Percentiles rank a stretch among this genome's conserved stretches.
phyloP scores from a whole-genome alignment of 2,888 invertebrate genomes.

The Cecidostiba fungosa region DNA sequence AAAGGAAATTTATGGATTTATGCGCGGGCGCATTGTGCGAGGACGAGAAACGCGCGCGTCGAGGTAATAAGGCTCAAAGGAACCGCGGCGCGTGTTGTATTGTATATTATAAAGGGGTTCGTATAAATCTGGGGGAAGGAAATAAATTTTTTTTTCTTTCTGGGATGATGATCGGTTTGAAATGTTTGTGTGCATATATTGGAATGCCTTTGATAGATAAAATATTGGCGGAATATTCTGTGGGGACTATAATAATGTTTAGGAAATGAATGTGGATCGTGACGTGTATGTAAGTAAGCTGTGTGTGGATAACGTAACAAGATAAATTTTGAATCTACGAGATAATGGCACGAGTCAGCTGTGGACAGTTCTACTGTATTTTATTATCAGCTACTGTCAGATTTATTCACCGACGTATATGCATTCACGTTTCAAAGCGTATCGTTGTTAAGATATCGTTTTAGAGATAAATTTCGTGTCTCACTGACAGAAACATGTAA shows the following conservation, averaged over 20 bases:
- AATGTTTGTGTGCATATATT: not conserved
- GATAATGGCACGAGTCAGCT: not conserved
- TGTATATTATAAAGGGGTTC: not conserved
- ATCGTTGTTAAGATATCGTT: not conserved
- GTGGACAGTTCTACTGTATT: not conserved
- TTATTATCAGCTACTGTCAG: not conserved
- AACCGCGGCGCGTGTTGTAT: not conserved
- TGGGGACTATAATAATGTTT: too few relatives aligned
- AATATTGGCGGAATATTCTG: too few relatives aligned
- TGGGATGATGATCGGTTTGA: not conserved
- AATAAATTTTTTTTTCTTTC: not conserved
- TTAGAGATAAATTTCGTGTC: not conserved
- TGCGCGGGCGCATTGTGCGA: slow-evolving; percentile 2
- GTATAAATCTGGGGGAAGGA: not conserved
- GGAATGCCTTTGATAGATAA: not conserved
- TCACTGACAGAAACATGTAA: not conserved
- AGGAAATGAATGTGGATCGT: not conserved
- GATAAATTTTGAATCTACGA: not conserved
- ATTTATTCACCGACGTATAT: not conserved
- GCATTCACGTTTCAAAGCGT: not conserved
- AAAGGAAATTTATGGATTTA: slow-evolving; percentile 64
- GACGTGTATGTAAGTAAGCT: not conserved
- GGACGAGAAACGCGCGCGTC: not conserved
- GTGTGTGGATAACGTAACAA: not conserved
- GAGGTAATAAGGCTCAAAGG: slow-evolving; percentile 4